Conservation (phyloP, 2,113 vertebrate genomes). For the Fukomys damarensis region DNA sequence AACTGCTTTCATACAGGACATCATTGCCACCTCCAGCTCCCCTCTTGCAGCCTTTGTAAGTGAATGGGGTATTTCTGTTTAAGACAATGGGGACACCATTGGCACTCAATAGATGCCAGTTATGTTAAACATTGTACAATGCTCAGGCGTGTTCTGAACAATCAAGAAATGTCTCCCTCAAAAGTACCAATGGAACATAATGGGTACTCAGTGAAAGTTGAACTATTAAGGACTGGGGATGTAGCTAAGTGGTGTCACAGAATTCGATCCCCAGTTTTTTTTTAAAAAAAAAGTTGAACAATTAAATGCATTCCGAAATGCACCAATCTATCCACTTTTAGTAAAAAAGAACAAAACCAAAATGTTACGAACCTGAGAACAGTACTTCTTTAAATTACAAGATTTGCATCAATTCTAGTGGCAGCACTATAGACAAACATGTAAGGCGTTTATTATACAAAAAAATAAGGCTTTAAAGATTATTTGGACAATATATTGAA, state of each 20-base stretch:
- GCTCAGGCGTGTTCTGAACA: background rate
- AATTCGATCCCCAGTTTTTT: too few relatives aligned
- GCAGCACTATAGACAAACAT: constrained; percentile 1
- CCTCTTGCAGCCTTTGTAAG: background rate
- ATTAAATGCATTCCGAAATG: constrained; percentile 6
- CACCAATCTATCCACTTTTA: constrained; percentile 17
- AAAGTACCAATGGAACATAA: background rate
- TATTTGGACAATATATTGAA: constrained; percentile 12
- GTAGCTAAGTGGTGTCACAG: too few relatives aligned
- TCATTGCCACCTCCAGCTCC: background rate
- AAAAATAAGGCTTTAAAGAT: constrained; percentile 12
- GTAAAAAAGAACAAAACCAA: background rate
- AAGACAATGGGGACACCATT: background rate
- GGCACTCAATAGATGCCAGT: background rate
- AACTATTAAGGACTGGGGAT: too few relatives aligned
- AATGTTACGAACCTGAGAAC: background rate
- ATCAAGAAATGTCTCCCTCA: background rate
- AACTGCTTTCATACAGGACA: background rate
- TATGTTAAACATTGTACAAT: background rate
- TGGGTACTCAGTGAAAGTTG: background rate
- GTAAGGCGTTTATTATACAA: background rate
- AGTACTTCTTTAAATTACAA: background rate
- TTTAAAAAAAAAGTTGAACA: too few relatives aligned
- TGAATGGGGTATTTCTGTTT: background rate
- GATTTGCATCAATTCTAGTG: background rate